phyloP scores from a whole-genome alignment of 1,140 invertebrate species.

The Drosophila melanica region DNA sequence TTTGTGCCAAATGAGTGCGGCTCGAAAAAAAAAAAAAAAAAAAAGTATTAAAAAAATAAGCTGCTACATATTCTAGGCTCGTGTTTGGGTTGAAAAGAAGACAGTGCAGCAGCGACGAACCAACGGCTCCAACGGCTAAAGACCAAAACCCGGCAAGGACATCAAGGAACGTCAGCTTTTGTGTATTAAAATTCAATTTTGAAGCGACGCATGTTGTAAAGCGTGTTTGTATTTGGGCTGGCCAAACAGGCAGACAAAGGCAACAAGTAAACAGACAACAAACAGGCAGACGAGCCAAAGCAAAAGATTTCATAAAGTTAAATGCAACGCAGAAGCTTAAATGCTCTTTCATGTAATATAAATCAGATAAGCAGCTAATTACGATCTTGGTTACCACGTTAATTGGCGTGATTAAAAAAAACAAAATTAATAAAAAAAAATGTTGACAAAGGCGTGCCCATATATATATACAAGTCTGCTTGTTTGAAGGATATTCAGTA shows the following conservation, averaged over 20 bases:
- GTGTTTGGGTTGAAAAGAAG: constrained; percentile 16
- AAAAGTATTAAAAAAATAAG: too few relatives aligned
- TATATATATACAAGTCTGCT: too few relatives aligned
- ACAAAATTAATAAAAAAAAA: too few relatives aligned
- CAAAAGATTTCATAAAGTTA: background rate
- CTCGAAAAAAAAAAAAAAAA: background rate
- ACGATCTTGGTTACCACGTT: too few relatives aligned
- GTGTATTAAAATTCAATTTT: constrained; percentile 74
- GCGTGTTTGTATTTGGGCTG: constrained; percentile 60
- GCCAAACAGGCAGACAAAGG: constrained; percentile 49
- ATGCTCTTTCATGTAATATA: constrained; percentile 20
- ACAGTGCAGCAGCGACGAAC: background rate
- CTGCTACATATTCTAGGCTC: constrained; percentile 28
- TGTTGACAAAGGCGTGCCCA: too few relatives aligned
- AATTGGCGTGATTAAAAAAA: too few relatives aligned
- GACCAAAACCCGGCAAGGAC: background rate
- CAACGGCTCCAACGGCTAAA: background rate
- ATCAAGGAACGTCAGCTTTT: constrained; percentile 43
- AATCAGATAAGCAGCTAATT: background rate
- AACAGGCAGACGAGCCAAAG: constrained; percentile 1
- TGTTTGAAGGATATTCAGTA: too few relatives aligned
- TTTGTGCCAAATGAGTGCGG: constrained; percentile 21
- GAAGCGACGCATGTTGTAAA: constrained; percentile 57
- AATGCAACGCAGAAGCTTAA: background rate
- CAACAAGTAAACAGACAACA: constrained; percentile 24